Evolutionary conservation across 2,797 vertebrate species (phyloP).

Genomic region (Tamandua tetradactyla): DNA sequence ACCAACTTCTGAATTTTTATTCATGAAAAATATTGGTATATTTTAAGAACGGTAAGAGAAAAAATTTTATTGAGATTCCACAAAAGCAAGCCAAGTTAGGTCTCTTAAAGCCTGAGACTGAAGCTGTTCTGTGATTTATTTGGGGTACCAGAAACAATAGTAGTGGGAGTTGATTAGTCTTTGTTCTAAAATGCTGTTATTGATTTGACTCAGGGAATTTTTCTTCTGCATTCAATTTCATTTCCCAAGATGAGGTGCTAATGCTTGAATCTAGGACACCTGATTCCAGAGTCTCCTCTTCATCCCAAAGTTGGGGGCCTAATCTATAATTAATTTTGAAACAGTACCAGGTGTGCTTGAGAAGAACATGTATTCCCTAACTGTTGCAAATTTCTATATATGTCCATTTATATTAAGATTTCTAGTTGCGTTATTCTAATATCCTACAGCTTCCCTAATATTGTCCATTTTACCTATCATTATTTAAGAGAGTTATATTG

Average conservation of each 20-base stretch:
- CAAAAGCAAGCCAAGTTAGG: neutral
- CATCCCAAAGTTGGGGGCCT: neutral
- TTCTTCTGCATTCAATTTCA: neutral
- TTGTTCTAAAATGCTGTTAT: neutral
- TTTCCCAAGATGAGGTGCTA: neutral
- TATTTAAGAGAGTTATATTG: neutral
- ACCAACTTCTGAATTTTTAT: neutral
- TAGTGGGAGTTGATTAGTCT: neutral
- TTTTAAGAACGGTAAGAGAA: neutral
- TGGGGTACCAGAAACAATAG: neutral
- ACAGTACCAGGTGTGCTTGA: neutral
- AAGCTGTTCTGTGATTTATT: neutral
- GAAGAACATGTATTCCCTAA: neutral
- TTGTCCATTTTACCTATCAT: neutral
- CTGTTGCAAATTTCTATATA: neutral
- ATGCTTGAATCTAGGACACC: neutral
- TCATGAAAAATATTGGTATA: neutral
- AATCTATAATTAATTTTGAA: neutral
- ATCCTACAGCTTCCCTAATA: neutral
- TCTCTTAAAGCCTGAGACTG: neutral
- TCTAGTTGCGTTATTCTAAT: neutral
- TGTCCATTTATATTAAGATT: neutral
- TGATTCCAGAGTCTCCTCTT: neutral
- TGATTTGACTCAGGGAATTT: neutral
- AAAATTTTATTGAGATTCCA: neutral